A percentile compares a stretch with the other conserved stretches of the same genome.
These are phyloP conservation scores for Empis stercorea DNA, from an alignment of 2,888 invertebrate species.

Conservation along the genomic window DNA sequence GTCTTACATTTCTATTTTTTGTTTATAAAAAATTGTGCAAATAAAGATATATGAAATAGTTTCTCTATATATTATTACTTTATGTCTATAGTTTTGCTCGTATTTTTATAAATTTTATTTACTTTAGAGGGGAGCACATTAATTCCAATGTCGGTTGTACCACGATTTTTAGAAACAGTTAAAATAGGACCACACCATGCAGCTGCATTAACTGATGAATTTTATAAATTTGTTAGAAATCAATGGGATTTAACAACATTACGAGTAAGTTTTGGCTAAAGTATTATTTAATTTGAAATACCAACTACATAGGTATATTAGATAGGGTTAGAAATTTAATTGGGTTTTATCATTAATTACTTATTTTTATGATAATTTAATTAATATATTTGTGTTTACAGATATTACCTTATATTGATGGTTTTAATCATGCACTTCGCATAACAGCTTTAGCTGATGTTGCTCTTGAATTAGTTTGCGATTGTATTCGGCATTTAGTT, in stretches of 20 bases:
- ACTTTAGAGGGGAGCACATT: slow-evolving; percentile 56
- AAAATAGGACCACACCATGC: slow-evolving; percentile 67
- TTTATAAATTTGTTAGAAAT: slow-evolving; percentile 48
- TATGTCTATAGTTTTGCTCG: no score
- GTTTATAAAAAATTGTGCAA: no score
- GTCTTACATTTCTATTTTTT: no score
- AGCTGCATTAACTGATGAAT: slow-evolving; percentile 60
- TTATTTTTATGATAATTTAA: no score
- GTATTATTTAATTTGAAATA: no score
- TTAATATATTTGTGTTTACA: slow-evolving; percentile 23
- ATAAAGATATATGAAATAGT: no score
- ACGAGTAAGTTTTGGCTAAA: slow-evolving; percentile 47
- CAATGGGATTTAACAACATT: slow-evolving; percentile 77
- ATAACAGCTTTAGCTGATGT: slow-evolving; percentile 70
- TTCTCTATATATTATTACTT: no score
- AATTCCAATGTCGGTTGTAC: slow-evolving; percentile 61
- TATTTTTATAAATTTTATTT: not conserved
- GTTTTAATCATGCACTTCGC: slow-evolving; percentile 65
- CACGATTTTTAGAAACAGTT: slow-evolving; percentile 55
- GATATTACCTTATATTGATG: slow-evolving; percentile 68
- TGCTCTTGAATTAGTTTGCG: slow-evolving; percentile 66
- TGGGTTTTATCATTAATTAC: no score
- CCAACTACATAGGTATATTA: no score
- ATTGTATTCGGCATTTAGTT: slow-evolving; percentile 67
- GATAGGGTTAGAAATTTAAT: no score